These are phyloP conservation scores for Anguilla pacifica DNA, from an alignment of 2,797 vertebrate species.

Conservation along the genomic window DNA sequence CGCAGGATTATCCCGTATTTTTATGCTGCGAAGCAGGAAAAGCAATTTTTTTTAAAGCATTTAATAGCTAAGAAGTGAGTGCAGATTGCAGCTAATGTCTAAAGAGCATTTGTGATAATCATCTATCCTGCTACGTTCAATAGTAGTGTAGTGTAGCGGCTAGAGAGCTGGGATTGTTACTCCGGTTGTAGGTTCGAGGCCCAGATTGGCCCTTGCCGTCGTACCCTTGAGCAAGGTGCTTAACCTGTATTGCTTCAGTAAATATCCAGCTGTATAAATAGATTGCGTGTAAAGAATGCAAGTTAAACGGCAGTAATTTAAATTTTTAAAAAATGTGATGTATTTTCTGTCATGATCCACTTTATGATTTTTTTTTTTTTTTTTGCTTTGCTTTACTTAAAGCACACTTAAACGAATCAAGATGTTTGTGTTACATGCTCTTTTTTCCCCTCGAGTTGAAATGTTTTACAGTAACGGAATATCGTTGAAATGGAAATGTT, in stretches of 20 bases:
- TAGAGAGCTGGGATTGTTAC: too few relatives aligned
- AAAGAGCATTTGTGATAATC: conserved; percentile 18
- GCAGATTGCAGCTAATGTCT: conserved; percentile 32
- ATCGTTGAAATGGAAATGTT: conserved; percentile 2
- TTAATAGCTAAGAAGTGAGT: conserved; percentile 52
- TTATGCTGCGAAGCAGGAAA: conserved; percentile 57
- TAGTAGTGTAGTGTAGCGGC: too few relatives aligned
- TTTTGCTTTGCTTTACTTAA: not conserved
- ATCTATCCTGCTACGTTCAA: conserved; percentile 14
- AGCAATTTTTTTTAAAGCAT: conserved; percentile 43
- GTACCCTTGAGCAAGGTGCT: not conserved
- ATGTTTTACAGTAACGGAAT: not conserved
- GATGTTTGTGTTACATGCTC: not conserved
- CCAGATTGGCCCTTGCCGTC: too few relatives aligned
- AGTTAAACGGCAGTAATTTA: not conserved
- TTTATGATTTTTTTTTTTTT: conserved; percentile 35
- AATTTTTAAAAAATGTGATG: not conserved
- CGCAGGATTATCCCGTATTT: conserved; percentile 62
- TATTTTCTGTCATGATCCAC: conserved; percentile 28
- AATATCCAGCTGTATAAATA: not conserved
- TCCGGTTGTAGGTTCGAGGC: too few relatives aligned
- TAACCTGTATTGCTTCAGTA: not conserved
- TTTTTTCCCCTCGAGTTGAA: not conserved
- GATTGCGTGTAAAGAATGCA: not conserved
- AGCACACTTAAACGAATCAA: not conserved